Evolutionary conservation across 2,888 invertebrate genomes (phyloP), one percentile per base, ranked within the genome.

Genomic region (Xestia ashworthii): DNA sequence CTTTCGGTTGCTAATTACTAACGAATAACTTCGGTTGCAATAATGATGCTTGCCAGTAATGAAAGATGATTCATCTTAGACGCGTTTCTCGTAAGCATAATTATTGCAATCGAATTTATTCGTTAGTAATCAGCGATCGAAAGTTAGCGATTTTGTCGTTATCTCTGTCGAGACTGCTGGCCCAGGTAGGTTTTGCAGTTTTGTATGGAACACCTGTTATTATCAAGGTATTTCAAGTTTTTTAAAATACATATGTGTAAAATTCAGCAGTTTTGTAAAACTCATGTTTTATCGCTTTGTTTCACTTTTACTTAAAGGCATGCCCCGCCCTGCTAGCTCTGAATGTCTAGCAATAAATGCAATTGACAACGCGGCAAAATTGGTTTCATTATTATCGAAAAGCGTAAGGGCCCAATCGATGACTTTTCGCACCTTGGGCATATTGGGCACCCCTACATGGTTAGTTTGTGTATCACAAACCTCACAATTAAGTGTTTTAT

Each of bases 351-450:
- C 58, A 60, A 32, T 60, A 32, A 32, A 38, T 19, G 9, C 19
- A 9, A 38, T 22, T 32, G 6, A 32, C 14, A 32, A 32, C 8
- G n/a, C n/a, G 48, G 11, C 25, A 3, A 38, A 66, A 79, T 82
- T 60, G 11, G 75, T 75, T 60, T 6, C 9, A 11, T 1, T 65
- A 19, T n/a, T 19, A 32, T 48, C 62, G 1, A 68, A 58, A 41
- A 60, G 12, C 38, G 69, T 83, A 83, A 78, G 80, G 83, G 69
- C 50, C 19, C 46, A 78, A 78, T 83, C 83, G 65, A 78, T 80
- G 32, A 32, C 32, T 32, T 32, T 32, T 32, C 32, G 32, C 32
- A 32, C 3, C 32, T 32, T 32, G 32, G 32, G 32, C 32, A 68
- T 67, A 3, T 16, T 9, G 12, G 11, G 14, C 46, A 55, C 50